These are phyloP conservation scores for Gallinago media DNA, from an alignment of 2,113 vertebrate genomes.

Conservation along the genomic window DNA sequence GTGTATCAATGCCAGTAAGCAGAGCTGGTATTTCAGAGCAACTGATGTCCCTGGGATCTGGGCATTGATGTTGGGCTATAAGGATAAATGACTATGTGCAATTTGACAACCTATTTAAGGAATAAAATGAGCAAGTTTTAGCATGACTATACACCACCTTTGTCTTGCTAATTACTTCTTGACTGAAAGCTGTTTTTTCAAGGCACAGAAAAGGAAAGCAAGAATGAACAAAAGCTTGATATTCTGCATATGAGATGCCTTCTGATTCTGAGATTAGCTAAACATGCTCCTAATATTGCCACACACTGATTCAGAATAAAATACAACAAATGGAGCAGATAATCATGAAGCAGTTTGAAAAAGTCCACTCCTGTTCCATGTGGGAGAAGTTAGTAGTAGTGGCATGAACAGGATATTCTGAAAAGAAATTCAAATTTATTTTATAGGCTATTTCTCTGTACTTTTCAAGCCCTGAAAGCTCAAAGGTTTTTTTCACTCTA, in stretches of 20 bases:
- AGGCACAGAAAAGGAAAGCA: not conserved
- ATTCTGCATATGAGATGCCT: not conserved
- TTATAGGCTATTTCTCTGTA: not conserved
- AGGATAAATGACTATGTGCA: not conserved
- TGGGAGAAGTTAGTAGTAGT: not conserved
- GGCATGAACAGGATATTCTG: not conserved
- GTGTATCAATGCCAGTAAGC: not conserved
- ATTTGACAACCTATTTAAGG: not conserved
- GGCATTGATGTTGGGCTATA: not conserved
- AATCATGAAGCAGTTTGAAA: not conserved
- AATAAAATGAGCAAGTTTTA: not conserved
- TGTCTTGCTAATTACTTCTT: constrained; percentile 28
- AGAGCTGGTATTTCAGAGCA: not conserved
- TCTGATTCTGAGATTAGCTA: not conserved
- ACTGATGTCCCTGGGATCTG: not conserved
- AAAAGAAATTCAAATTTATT: not conserved
- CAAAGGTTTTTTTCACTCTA: not conserved
- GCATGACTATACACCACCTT: not conserved
- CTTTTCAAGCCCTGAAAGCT: not conserved
- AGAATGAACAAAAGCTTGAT: not conserved
- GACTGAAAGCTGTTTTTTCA: not conserved
- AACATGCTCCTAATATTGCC: not conserved
- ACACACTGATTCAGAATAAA: not conserved
- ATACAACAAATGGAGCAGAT: not conserved
- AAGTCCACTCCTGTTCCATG: not conserved